A percentile compares a stretch with the other conserved stretches of the same genome.
Evolutionary conservation across 2,113 vertebrate genomes (phyloP).

Genomic region (Hydrochoerus hydrochaeris): DNA sequence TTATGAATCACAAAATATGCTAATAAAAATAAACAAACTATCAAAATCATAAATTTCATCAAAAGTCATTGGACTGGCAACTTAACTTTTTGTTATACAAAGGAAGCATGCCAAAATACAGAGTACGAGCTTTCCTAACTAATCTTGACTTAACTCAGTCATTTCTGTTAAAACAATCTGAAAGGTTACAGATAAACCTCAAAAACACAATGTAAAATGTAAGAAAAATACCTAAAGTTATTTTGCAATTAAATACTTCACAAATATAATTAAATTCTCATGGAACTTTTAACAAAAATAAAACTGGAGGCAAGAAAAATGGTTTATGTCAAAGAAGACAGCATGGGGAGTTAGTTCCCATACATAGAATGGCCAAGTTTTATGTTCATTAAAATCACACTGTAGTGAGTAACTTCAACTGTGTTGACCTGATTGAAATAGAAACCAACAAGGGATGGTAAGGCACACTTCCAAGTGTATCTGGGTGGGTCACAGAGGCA

Average conservation of each 20-base stretch:
- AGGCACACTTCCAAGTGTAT: background rate
- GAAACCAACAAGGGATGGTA: background rate
- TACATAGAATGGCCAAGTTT: background rate
- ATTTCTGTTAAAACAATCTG: background rate
- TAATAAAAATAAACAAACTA: background rate
- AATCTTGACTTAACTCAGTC: background rate
- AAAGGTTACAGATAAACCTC: background rate
- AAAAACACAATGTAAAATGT: background rate
- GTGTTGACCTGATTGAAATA: background rate
- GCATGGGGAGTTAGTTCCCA: background rate
- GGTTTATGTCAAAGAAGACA: background rate
- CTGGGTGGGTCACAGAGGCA: background rate
- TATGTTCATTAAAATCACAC: background rate
- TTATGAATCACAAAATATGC: background rate
- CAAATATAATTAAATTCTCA: background rate
- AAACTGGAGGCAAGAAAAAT: background rate
- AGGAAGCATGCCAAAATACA: background rate
- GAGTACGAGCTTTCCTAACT: background rate
- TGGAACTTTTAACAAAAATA: background rate
- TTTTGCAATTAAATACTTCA: background rate
- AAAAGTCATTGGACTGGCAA: background rate
- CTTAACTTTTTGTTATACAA: background rate
- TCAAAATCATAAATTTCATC: background rate
- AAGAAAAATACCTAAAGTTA: background rate
- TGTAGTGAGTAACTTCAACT: background rate